phyloP scores from a whole-genome alignment of 2,888 invertebrate genomes.

The Tinea trinotella region DNA sequence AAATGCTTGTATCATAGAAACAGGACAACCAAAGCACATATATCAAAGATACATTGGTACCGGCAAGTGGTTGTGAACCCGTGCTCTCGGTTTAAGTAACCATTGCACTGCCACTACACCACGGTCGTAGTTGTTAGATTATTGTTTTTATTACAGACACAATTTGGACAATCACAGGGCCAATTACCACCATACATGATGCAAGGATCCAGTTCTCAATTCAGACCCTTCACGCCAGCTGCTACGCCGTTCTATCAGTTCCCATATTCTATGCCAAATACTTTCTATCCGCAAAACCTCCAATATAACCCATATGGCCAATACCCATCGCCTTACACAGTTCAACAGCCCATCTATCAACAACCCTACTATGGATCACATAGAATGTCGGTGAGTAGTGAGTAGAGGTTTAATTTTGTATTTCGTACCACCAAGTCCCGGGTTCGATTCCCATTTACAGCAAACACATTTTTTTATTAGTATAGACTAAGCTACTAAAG shows the following conservation, averaged over 20 bases:
- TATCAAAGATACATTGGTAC: no score
- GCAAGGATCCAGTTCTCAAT: constrained; percentile 41
- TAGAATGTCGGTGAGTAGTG: constrained; percentile 69
- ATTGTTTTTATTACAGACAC: constrained; percentile 28
- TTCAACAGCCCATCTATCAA: constrained; percentile 47
- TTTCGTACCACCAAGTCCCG: no score
- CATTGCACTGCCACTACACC: no score
- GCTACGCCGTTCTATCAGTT: constrained; percentile 60
- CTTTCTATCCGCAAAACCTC: constrained; percentile 49
- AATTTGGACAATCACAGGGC: constrained; percentile 32
- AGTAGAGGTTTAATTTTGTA: no score
- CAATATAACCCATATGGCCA: constrained; percentile 59
- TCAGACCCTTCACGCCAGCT: constrained; percentile 54
- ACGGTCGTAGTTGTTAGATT: no score
- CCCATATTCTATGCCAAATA: constrained; percentile 50
- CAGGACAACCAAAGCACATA: no score
- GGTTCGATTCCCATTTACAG: no score
- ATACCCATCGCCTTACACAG: constrained; percentile 36
- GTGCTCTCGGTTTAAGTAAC: no score
- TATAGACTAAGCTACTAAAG: no score
- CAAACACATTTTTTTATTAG: no score
- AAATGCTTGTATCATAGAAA: no score
- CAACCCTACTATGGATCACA: constrained; percentile 52
- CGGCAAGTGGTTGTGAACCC: no score
- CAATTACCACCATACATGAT: constrained; percentile 47